Percentiles rank a stretch among this genome's conserved stretches.
These are phyloP conservation scores for Balaenoptera acutorostrata DNA, from an alignment of 2,113 vertebrate genomes.

Conservation along the genomic window DNA sequence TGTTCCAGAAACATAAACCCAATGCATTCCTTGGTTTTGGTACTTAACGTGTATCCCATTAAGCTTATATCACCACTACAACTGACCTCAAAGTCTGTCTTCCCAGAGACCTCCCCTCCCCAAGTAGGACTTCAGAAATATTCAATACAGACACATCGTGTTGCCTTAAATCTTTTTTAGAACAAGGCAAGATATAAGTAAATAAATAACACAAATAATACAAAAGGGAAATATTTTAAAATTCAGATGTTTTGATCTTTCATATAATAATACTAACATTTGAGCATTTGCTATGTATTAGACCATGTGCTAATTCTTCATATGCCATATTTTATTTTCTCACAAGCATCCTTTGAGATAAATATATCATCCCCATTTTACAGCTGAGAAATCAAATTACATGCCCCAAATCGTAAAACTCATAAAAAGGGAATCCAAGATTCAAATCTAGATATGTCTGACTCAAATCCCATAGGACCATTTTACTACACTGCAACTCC, in stretches of 20 bases:
- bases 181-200: conserved; percentile 27
- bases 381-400: conserved; percentile 17
- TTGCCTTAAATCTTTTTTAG: conserved; percentile 32
- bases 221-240: conserved; percentile 17
- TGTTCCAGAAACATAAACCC: background rate
- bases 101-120: background rate
- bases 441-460: background rate
- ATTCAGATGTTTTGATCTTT: background rate
- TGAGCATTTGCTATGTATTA: background rate
- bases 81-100: background rate
- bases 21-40: background rate
- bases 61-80: background rate
- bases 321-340: background rate
- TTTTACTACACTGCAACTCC: background rate
- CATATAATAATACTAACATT: background rate
- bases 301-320: background rate
- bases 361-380: background rate
- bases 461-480: background rate
- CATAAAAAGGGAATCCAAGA: background rate
- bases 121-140: conserved; percentile 27
- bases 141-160: conserved; percentile 9
- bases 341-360: background rate
- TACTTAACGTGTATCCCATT: background rate
- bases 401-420: conserved; percentile 5
- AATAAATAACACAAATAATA: conserved; percentile 29